These are phyloP conservation scores for Aurelia sp. DNA, from an alignment of 30 jellyfish, hydroid and myxozoan genomes.

Conservation along the genomic window DNA sequence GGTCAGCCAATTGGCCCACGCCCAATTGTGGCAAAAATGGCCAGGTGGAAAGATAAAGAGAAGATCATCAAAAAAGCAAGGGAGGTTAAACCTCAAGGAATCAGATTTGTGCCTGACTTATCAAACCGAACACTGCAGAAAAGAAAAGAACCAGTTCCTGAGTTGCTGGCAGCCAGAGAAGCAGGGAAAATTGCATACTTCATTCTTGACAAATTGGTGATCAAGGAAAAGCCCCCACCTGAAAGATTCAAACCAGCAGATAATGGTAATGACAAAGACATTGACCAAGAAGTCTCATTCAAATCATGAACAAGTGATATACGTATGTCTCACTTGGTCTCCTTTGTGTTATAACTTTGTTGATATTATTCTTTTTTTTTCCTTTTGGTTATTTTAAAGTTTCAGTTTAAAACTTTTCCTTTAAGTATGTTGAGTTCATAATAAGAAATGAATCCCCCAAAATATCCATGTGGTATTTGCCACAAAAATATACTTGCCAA, in stretches of 20 bases:
- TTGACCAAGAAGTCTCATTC: background rate
- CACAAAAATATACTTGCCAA: too few species aligned
- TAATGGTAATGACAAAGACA: background rate
- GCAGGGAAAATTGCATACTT: conserved; percentile 38
- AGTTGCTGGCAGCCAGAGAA: conserved; percentile 33
- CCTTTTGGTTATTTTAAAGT: too few species aligned
- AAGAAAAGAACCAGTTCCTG: conserved; percentile 22
- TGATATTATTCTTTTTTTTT: too few species aligned
- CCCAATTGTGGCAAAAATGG: too few species aligned
- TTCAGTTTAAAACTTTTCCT: too few species aligned
- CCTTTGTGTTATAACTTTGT: too few species aligned
- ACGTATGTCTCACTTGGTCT: too few species aligned
- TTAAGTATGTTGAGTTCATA: background rate
- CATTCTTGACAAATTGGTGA: conserved; percentile 32
- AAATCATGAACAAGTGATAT: too few species aligned
- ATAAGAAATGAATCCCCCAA: background rate
- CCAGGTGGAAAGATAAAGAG: conserved; percentile 24
- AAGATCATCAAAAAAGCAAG: conserved; percentile 37
- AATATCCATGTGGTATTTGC: too few species aligned
- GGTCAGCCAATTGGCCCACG: too few species aligned
- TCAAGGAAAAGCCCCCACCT: background rate
- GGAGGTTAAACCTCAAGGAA: conserved; percentile 32
- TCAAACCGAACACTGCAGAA: conserved; percentile 29
- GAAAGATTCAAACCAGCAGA: background rate
- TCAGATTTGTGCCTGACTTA: conserved; percentile 29